Percentiles rank a stretch among this genome's conserved stretches.
phyloP scores from a whole-genome alignment of 2,888 invertebrate species.

The Kryphioiulus occultus region DNA sequence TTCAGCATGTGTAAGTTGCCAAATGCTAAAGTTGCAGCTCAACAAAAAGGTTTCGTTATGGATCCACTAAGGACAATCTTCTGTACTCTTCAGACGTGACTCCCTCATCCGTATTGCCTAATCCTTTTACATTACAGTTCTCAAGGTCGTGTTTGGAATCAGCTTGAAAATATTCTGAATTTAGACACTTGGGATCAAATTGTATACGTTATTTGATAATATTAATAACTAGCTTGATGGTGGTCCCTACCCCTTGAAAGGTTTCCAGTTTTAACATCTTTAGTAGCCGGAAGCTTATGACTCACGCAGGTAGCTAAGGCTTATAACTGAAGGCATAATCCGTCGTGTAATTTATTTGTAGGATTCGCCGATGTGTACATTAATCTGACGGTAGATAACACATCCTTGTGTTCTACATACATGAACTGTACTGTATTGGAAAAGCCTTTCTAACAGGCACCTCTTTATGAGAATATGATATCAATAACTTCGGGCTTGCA shows the following conservation, averaged over 20 bases:
- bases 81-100: no score
- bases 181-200: neutral
- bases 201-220: no score
- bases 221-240: neutral
- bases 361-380: neutral
- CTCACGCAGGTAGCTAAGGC: slow-evolving; percentile 7
- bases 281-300: slow-evolving; percentile 1
- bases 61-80: neutral
- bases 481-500: neutral
- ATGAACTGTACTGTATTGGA: neutral
- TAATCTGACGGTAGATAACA: neutral
- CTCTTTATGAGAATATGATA: neutral
- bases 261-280: neutral
- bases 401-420: neutral
- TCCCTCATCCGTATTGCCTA: no score
- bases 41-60: neutral
- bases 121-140: no score
- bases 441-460: neutral
- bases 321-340: neutral
- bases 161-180: neutral
- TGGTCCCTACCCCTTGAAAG: neutral
- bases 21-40: neutral
- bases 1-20: neutral
- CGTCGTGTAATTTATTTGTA: neutral
- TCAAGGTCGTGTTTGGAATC: no score